A percentile compares a stretch with the other conserved stretches of the same genome.
These are phyloP conservation scores for Falco cherrug DNA, from an alignment of 2,797 vertebrate genomes.

Conservation along the genomic window DNA sequence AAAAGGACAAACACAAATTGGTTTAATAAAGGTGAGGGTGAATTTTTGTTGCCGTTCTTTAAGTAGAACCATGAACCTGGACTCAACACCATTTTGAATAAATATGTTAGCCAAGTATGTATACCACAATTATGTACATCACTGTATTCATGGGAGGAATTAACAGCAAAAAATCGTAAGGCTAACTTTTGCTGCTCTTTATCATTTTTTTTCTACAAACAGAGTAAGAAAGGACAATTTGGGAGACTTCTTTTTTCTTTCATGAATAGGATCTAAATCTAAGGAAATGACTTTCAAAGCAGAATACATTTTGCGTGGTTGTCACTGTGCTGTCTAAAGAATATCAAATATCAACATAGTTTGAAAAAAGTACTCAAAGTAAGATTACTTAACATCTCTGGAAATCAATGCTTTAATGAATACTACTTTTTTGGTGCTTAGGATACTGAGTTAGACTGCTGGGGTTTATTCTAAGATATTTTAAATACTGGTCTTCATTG, in stretches of 20 bases:
- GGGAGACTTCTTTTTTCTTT: neutral
- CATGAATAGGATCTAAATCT: neutral
- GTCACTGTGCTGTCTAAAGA: neutral
- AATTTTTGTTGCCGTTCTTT: neutral
- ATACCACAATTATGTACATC: neutral
- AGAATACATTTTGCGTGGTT: neutral
- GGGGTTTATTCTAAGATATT: neutral
- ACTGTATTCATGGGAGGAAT: neutral
- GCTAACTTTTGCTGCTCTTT: neutral
- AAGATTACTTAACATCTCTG: neutral
- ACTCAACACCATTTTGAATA: neutral
- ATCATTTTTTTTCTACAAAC: neutral
- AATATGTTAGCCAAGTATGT: neutral
- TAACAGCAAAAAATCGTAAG: neutral
- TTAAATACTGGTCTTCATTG: neutral
- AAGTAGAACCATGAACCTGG: neutral
- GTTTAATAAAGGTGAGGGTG: neutral
- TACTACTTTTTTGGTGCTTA: neutral
- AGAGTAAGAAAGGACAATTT: neutral
- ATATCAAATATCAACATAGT: neutral
- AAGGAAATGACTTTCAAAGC: neutral
- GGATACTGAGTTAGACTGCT: neutral
- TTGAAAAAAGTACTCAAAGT: neutral
- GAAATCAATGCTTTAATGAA: neutral
- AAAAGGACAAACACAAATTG: neutral